phyloP scores from a whole-genome alignment of 2,888 invertebrate species.

The Sympetrum striolatum region DNA sequence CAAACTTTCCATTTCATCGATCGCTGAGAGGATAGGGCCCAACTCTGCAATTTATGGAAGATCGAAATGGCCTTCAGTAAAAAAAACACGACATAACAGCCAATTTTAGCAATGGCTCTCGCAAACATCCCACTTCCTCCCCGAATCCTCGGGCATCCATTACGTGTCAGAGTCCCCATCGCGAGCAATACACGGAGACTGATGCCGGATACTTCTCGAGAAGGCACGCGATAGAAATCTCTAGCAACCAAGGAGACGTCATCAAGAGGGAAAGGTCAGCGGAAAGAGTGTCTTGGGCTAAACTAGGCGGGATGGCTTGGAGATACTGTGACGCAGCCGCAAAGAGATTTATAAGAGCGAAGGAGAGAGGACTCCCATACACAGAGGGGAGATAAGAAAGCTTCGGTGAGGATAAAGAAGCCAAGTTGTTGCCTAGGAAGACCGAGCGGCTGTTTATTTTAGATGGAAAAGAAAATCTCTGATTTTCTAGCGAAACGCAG shows the following conservation, averaged over 20 bases:
- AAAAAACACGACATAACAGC: too few relatives aligned
- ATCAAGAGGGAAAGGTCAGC: neutral
- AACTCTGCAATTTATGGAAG: too few relatives aligned
- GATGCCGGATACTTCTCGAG: neutral
- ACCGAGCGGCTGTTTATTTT: neutral
- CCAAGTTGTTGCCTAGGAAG: neutral
- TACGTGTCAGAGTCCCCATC: too few relatives aligned
- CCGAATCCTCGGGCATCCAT: too few relatives aligned
- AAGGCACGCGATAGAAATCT: neutral
- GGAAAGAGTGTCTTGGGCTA: neutral
- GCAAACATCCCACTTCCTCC: too few relatives aligned
- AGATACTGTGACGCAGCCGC: neutral
- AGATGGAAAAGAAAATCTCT: too few relatives aligned
- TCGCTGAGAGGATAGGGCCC: too few relatives aligned
- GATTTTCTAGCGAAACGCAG: too few relatives aligned
- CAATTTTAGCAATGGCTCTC: too few relatives aligned
- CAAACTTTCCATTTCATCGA: too few relatives aligned
- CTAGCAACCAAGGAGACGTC: neutral
- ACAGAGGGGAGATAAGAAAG: neutral
- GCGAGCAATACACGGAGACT: neutral
- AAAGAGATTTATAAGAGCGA: neutral
- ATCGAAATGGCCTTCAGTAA: too few relatives aligned
- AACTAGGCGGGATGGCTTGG: neutral
- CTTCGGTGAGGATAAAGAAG: neutral
- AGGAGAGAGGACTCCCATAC: neutral